phyloP scores from a whole-genome alignment of 2,888 invertebrate genomes.

The Apoda limacodes region DNA sequence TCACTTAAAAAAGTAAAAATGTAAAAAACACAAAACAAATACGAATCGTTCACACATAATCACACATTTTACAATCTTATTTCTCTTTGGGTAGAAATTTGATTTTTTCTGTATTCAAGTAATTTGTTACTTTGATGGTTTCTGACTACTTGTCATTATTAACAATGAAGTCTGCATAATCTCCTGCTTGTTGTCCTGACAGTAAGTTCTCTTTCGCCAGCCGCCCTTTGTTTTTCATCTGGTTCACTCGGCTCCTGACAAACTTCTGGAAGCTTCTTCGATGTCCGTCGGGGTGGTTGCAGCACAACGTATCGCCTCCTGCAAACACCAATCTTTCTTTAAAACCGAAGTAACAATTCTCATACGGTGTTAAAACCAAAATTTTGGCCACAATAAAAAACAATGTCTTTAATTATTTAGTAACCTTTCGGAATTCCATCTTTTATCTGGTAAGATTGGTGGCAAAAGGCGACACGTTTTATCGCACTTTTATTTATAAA shows the following conservation, averaged over 20 bases:
- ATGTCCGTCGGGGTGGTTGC: slow-evolving; percentile 41
- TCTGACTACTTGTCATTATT: slow-evolving; percentile 62
- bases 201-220: slow-evolving; percentile 49
- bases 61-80: slow-evolving; percentile 1
- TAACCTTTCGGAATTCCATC: too few relatives aligned
- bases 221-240: slow-evolving; percentile 29
- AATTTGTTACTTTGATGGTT: slow-evolving; percentile 5
- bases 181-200: slow-evolving; percentile 33
- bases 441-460: slow-evolving; percentile 28
- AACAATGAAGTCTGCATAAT: slow-evolving; percentile 55
- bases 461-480: slow-evolving; percentile 37
- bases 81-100: too few relatives aligned
- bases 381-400: not conserved
- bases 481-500: slow-evolving; percentile 1
- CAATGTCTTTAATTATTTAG: too few relatives aligned
- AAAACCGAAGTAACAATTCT: slow-evolving; percentile 17
- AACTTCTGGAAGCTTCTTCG: slow-evolving; percentile 42
- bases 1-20: slow-evolving; percentile 20
- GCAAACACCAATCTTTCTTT: slow-evolving; percentile 50
- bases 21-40: slow-evolving; percentile 16
- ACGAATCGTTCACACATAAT: not conserved
- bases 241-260: slow-evolving; percentile 38
- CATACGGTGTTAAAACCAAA: not conserved
- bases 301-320: slow-evolving; percentile 53
- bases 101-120: too few relatives aligned